Evolutionary conservation across 2,888 invertebrate species (phyloP), one percentile per base, ranked within the genome.

Genomic region (Amiota minor): DNA sequence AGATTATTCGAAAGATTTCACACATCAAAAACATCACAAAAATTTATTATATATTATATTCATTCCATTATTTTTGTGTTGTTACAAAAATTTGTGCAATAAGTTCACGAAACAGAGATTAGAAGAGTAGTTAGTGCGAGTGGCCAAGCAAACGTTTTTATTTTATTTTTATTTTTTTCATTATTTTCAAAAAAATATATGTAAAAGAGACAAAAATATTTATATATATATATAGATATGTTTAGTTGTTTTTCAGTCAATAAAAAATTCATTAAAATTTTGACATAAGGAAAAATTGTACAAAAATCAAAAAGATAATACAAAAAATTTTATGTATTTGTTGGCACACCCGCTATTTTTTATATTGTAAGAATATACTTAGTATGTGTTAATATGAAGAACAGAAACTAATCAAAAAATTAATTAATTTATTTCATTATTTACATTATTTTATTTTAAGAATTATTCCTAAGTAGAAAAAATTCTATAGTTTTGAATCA

Each of bases 21-120:
- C 85, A 83, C 86, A 85, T 84, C 82, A 86, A 83, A 83, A 83
- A 80, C 76, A 35, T 83, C 83, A 78, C 74, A 83, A 85, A 86
- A 67, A 67, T 35, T 35, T 35, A 35, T 35, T 35, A 35, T 35
- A 6, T 35, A 35, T 35, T 35, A 35, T 35, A 35, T 35, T 67
- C 67, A 67, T 67, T 67, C 67, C 67, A 75, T 78, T 74, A 81
- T 76, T 55, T 73, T 78, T 83, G 71, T 75, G 71, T 75, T 35
- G 35, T 73, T 80, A 74, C 86, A 84, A 86, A 82, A 85, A 82
- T 77, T 76, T 69, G 79, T 86, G 84, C 80, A 70, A 70, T 69
- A 70, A 47, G 56, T 72, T 74, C 56, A 86, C 84, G 86, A 84
- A 86, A 86, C 86, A 84, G 86, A 86, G 84, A 85, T 35, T 83